These are phyloP conservation scores for Temnothorax nylanderi DNA, from an alignment of 1,140 invertebrate genomes.

Conservation along the genomic window DNA sequence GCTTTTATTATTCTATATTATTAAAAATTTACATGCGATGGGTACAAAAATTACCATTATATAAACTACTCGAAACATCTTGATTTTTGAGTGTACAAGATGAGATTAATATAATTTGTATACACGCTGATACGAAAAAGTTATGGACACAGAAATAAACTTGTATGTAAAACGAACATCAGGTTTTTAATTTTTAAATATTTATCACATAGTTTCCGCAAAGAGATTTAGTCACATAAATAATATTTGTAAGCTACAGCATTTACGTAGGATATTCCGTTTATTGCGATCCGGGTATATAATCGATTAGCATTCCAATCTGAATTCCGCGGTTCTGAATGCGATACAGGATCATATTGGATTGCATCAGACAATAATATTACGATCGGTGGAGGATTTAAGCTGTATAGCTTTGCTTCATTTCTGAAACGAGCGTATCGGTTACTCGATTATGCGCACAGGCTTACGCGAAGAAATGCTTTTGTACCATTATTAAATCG, in stretches of 20 bases:
- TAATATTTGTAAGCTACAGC: not conserved
- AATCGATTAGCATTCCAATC: slow-evolving; percentile 18
- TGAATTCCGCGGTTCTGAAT: slow-evolving; percentile 16
- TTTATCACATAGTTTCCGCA: not conserved
- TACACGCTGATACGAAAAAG: not conserved
- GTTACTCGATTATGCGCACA: not conserved
- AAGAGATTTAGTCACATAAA: not conserved
- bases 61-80: not conserved
- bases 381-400: not conserved
- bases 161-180: not conserved
- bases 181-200: not conserved
- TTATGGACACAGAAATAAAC: not conserved
- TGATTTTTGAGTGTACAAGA: not conserved
- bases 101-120: not conserved
- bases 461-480: not conserved
- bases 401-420: not conserved
- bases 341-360: slow-evolving; percentile 5
- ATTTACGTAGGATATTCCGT: not conserved
- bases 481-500: not conserved
- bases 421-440: slow-evolving; percentile 14
- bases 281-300: not conserved
- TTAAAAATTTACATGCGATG: not conserved
- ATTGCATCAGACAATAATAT: slow-evolving; percentile 30
- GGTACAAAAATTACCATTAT: not conserved
- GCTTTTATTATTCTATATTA: not conserved